These are phyloP conservation scores for Acropora yongei DNA, from an alignment of 64 coral and sea anemone genomes.

Conservation along the genomic window DNA sequence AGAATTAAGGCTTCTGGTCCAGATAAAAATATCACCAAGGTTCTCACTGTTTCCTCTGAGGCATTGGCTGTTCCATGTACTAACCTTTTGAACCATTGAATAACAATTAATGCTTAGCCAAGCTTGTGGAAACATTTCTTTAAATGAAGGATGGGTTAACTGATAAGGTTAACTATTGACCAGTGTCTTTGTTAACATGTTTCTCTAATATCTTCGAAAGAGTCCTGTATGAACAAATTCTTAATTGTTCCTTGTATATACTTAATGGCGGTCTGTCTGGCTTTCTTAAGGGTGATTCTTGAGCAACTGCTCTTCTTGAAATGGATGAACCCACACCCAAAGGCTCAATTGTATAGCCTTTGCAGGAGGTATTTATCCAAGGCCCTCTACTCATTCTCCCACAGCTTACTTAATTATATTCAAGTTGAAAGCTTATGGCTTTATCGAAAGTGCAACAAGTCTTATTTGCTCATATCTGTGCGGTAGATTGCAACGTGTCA, in stretches of 20 bases:
- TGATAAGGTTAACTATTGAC: slow-evolving; percentile 4
- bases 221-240: neutral
- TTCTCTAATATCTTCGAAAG: slow-evolving; percentile 29
- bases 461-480: neutral
- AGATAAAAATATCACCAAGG: slow-evolving; percentile 58
- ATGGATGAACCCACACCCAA: slow-evolving; percentile 45
- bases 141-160: slow-evolving; percentile 49
- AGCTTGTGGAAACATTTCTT: slow-evolving; percentile 15
- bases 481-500: too few species aligned
- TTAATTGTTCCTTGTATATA: neutral
- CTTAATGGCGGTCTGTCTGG: slow-evolving; percentile 34
- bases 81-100: neutral
- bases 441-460: slow-evolving; percentile 2
- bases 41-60: slow-evolving; percentile 41
- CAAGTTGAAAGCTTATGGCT: slow-evolving; percentile 18
- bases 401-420: slow-evolving; percentile 7
- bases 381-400: slow-evolving; percentile 28
- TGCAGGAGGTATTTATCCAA: slow-evolving; percentile 26
- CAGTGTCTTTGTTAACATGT: neutral
- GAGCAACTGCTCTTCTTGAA: slow-evolving; percentile 60
- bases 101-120: slow-evolving; percentile 13
- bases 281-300: slow-evolving; percentile 57
- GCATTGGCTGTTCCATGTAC: slow-evolving; percentile 46
- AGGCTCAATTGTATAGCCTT: slow-evolving; percentile 10
- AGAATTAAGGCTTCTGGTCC: slow-evolving; percentile 21